Percentiles rank a stretch among this genome's conserved stretches.
phyloP scores from a whole-genome alignment of 2,113 vertebrate genomes.

The Dasyornis broadbenti region DNA sequence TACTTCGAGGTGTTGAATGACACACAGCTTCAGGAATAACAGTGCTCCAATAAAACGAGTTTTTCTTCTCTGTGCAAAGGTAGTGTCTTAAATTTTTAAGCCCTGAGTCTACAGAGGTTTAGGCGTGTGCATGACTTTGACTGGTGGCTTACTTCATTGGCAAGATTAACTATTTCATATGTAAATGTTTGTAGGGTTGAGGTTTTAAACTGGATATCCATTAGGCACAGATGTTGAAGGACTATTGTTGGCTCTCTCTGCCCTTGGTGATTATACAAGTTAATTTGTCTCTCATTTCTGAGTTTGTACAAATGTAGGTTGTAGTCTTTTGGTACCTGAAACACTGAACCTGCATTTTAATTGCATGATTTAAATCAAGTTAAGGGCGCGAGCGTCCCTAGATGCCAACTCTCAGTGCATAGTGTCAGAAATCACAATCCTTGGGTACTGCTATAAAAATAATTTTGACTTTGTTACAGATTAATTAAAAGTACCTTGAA shows the following conservation, averaged over 20 bases:
- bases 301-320: not conserved
- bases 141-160: not conserved
- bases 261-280: not conserved
- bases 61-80: not conserved
- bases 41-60: not conserved
- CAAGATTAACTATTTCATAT: not conserved
- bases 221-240: not conserved
- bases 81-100: conserved; percentile 10
- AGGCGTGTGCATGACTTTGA: not conserved
- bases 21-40: not conserved
- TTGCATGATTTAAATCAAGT: not conserved
- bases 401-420: not conserved
- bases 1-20: not conserved
- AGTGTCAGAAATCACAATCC: not conserved
- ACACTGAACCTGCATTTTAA: not conserved
- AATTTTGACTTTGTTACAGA: not conserved
- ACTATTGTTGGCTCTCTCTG: not conserved
- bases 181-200: conserved; percentile 3
- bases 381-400: not conserved
- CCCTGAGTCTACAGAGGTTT: not conserved
- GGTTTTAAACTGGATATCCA: not conserved
- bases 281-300: not conserved
- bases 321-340: not conserved
- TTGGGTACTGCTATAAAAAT: not conserved
- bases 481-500: not conserved